These are phyloP conservation scores for Crepidodera aurea DNA, from an alignment of 2,888 invertebrate species.

Conservation along the genomic window DNA sequence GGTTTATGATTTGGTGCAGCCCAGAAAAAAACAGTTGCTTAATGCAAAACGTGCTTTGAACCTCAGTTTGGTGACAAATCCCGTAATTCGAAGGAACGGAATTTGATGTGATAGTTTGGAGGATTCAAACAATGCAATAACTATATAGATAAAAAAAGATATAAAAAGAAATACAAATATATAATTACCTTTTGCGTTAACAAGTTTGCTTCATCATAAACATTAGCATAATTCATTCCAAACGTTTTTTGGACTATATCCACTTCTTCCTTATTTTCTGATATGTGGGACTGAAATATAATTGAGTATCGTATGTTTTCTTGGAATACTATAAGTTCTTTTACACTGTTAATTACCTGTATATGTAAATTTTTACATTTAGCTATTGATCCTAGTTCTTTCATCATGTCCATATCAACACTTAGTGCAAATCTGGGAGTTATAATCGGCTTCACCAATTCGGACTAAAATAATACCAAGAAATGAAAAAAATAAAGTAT, in stretches of 20 bases:
- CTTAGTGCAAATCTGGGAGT: constrained; percentile 88
- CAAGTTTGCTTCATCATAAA: constrained; percentile 78
- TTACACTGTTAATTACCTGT: constrained; percentile 74
- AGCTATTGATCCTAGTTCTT: constrained; percentile 73
- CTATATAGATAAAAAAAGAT: too few relatives aligned
- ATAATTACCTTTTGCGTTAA: constrained; percentile 74
- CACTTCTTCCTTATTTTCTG: constrained; percentile 81
- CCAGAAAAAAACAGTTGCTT: too few relatives aligned
- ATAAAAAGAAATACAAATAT: too few relatives aligned
- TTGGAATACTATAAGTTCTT: background rate
- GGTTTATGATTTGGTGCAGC: too few relatives aligned
- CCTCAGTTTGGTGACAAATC: too few relatives aligned
- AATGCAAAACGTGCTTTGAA: too few relatives aligned
- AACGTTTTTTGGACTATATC: constrained; percentile 68
- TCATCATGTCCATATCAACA: constrained; percentile 77
- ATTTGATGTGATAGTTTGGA: too few relatives aligned
- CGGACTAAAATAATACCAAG: constrained; percentile 68
- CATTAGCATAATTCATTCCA: constrained; percentile 72
- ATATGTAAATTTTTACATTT: constrained; percentile 72
- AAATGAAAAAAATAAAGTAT: background rate
- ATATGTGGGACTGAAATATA: constrained; percentile 79
- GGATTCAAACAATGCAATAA: too few relatives aligned
- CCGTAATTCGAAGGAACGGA: too few relatives aligned
- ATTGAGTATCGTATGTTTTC: constrained; percentile 24
- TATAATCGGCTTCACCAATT: constrained; percentile 77